Evolutionary conservation across 2,113 vertebrate genomes (phyloP).

Genomic region (Oryzias curvinotus): DNA sequence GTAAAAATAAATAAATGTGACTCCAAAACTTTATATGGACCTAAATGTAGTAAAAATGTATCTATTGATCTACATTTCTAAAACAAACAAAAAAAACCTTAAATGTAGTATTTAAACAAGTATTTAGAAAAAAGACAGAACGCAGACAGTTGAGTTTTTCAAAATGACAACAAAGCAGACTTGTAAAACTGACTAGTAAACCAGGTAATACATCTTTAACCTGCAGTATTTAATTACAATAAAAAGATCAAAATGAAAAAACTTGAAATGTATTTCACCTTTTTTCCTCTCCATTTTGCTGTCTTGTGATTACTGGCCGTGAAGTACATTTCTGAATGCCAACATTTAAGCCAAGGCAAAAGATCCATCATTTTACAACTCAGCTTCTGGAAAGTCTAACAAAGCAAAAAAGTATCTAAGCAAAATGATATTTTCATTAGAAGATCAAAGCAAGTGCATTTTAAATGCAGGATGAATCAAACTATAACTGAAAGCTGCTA

Average conservation of each 20-base stretch:
- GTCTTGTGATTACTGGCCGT: constrained; percentile 64
- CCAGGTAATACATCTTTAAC: constrained; percentile 37
- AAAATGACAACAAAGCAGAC: constrained; percentile 37
- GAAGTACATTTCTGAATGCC: constrained; percentile 26
- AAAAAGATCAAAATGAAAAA: constrained; percentile 54
- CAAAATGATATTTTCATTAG: constrained; percentile 31
- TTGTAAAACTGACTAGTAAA: constrained; percentile 44
- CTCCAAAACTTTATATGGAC: constrained; percentile 58
- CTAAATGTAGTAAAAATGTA: constrained; percentile 61
- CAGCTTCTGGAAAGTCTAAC: constrained; percentile 33
- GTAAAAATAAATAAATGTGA: constrained; percentile 91
- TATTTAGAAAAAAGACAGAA: constrained; percentile 57
- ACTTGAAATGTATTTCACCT: constrained; percentile 41
- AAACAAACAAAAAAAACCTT: constrained; percentile 43
- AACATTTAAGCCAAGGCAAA: constrained; percentile 40
- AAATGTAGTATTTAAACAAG: constrained; percentile 51
- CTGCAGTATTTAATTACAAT: constrained; percentile 22
- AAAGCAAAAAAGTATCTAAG: constrained; percentile 29
- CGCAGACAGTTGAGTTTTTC: constrained; percentile 30
- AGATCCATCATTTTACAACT: constrained; percentile 36
- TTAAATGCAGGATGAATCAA: constrained; percentile 36
- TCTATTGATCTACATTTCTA: constrained; percentile 47
- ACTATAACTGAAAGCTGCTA: constrained; percentile 31
- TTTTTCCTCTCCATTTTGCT: constrained; percentile 33
- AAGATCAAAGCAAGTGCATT: constrained; percentile 24